phyloP scores from a whole-genome alignment of 2,797 vertebrate genomes.

The Acanthis flammea region DNA sequence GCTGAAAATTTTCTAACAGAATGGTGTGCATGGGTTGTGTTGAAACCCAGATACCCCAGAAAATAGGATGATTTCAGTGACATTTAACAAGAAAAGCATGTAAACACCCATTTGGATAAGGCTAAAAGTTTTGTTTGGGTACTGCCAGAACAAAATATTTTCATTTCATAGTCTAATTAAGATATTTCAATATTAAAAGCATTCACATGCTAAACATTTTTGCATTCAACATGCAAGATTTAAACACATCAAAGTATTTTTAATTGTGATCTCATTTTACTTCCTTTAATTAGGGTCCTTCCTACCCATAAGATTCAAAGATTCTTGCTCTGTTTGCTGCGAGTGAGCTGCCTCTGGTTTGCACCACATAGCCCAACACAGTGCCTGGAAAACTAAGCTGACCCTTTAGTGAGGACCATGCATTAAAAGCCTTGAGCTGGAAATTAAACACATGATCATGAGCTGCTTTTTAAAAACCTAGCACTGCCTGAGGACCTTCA shows the following conservation, averaged over 20 bases:
- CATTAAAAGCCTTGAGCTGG: neutral
- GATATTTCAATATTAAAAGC: neutral
- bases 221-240: neutral
- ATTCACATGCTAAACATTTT: neutral
- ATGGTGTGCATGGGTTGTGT: neutral
- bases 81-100: neutral
- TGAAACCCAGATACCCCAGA: neutral
- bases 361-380: neutral
- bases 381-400: neutral
- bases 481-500: neutral
- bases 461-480: neutral
- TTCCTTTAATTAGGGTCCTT: neutral
- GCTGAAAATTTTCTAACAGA: neutral
- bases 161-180: neutral
- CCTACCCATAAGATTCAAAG: neutral
- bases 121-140: neutral
- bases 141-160: neutral
- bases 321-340: rapidly evolving
- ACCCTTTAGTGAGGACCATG: neutral
- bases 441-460: neutral
- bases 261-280: neutral
- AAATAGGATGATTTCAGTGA: neutral
- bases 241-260: neutral
- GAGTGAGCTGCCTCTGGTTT: neutral
- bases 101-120: neutral